Percentiles rank a stretch among this genome's conserved stretches.
phyloP scores from a whole-genome alignment of 1,140 invertebrate genomes.

The Wiebesia pumilae region DNA sequence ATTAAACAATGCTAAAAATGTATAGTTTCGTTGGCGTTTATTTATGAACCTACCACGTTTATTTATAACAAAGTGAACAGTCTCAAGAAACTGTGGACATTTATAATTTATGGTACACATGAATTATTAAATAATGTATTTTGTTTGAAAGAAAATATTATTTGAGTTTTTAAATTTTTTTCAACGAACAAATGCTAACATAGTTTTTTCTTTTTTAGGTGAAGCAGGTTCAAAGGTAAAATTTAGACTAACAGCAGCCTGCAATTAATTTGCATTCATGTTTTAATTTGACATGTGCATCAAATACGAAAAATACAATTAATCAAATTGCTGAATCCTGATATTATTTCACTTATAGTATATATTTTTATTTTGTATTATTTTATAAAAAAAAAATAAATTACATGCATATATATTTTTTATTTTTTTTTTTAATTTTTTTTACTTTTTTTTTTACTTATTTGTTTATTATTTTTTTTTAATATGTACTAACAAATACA shows the following conservation, averaged over 20 bases:
- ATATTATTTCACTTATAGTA: background rate
- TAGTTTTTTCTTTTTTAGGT: constrained; percentile 47
- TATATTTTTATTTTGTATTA: constrained; percentile 44
- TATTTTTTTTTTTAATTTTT: no score
- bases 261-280: constrained; percentile 7
- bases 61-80: background rate
- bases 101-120: background rate
- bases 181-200: background rate
- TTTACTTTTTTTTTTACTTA: no score
- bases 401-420: background rate
- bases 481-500: constrained; percentile 42
- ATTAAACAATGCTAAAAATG: constrained; percentile 46
- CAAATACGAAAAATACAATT: constrained; percentile 4
- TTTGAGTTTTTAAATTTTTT: background rate
- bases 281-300: constrained; percentile 6
- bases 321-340: background rate
- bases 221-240: constrained; percentile 38
- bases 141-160: background rate
- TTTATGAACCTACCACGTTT: background rate
- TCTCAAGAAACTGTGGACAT: background rate
- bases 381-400: constrained; percentile 44
- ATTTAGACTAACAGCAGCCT: constrained; percentile 19
- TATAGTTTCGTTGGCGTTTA: constrained; percentile 1
- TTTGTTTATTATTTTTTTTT: constrained; percentile 28
- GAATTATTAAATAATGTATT: background rate